phyloP scores from a whole-genome alignment of 35 echinoderm and acorn worm genomes.

The Amphiura filiformis region DNA sequence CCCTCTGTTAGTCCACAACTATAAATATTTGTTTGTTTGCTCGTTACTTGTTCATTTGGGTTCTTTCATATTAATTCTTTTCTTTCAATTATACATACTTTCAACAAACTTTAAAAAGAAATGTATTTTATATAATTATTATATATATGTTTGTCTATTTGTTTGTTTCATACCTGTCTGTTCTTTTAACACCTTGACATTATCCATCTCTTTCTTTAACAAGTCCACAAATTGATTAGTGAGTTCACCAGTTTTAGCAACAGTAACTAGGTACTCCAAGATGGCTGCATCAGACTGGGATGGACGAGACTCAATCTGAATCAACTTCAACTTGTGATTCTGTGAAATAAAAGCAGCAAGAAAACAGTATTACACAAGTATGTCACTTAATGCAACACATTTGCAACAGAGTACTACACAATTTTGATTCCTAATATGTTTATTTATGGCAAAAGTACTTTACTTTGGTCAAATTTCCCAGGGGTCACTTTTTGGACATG shows the following conservation, averaged over 20 bases:
- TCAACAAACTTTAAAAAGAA: no score
- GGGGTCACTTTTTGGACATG: neutral
- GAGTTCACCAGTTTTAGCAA: neutral
- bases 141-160: no score
- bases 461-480: neutral
- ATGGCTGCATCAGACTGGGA: neutral
- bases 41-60: no score
- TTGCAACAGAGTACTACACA: no score
- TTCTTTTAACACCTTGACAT: neutral
- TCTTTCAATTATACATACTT: no score
- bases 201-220: neutral
- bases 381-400: no score
- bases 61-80: no score
- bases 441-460: neutral
- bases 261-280: conserved; percentile 3
- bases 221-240: neutral
- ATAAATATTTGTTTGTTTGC: neutral
- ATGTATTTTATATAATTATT: no score
- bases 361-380: no score
- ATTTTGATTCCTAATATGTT: neutral
- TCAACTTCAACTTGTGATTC: neutral
- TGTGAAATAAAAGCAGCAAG: neutral
- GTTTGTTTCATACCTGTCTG: neutral
- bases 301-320: conserved; percentile 17
- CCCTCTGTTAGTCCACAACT: neutral